Percentiles rank a stretch among this genome's conserved stretches.
These are phyloP conservation scores for Furcifer pardalis DNA, from an alignment of 2,797 vertebrate genomes.

Conservation along the genomic window DNA sequence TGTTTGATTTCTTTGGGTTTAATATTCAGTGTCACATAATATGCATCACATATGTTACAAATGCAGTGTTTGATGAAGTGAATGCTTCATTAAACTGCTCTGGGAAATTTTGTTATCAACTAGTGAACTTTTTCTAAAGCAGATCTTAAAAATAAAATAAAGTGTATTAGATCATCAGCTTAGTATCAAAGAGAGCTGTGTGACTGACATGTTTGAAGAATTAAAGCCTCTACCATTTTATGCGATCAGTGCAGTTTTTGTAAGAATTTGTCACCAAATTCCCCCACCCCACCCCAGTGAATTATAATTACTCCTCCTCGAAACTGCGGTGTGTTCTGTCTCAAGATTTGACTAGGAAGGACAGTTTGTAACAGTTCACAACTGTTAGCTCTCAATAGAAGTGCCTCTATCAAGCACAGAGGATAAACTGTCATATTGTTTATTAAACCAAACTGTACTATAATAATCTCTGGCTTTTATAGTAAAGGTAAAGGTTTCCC, in stretches of 20 bases:
- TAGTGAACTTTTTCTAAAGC: not conserved
- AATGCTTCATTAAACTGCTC: constrained; percentile 1
- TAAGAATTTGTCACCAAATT: not conserved
- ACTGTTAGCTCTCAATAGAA: not conserved
- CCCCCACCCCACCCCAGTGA: not conserved
- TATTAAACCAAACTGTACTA: not conserved
- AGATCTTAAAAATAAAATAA: not conserved
- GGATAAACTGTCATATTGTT: not conserved
- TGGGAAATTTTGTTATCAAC: not conserved
- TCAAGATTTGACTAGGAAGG: not conserved
- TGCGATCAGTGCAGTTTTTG: not conserved
- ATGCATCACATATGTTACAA: not conserved
- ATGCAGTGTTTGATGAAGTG: not conserved
- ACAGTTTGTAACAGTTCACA: not conserved
- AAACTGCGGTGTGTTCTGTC: not conserved
- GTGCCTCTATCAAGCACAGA: not conserved
- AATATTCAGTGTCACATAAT: not conserved
- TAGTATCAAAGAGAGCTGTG: not conserved
- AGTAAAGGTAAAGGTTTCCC: too few species aligned
- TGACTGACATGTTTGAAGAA: not conserved
- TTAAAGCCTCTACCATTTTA: not conserved
- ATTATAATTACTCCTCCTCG: not conserved
- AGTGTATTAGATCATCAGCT: not conserved
- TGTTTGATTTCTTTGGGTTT: not conserved
- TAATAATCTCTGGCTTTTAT: not conserved